A percentile compares a stretch with the other conserved stretches of the same genome.
Evolutionary conservation across 2,888 invertebrate species (phyloP).

Genomic region (Altica lythri): DNA sequence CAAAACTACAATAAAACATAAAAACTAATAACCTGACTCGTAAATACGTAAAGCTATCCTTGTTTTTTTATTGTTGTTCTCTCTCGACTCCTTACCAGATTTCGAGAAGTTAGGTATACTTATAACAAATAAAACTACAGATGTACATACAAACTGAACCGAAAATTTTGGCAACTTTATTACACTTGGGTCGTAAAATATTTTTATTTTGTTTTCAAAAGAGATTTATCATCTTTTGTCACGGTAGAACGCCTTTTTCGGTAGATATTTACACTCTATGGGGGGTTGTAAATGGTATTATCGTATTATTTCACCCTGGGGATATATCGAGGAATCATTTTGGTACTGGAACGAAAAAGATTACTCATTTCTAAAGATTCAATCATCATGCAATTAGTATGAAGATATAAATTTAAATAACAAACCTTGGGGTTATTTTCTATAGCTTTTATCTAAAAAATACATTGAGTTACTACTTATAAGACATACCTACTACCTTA

Average conservation of each 20-base stretch:
- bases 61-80: too few relatives aligned
- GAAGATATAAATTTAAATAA: too few relatives aligned
- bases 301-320: constrained; percentile 6
- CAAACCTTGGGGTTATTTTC: too few relatives aligned
- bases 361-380: neutral
- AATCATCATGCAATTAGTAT: too few relatives aligned
- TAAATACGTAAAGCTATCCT: neutral
- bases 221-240: constrained; percentile 39
- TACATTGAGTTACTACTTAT: too few relatives aligned
- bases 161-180: constrained; percentile 35
- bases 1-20: constrained; percentile 32
- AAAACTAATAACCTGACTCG: constrained; percentile 11
- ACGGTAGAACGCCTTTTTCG: constrained; percentile 35
- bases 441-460: too few relatives aligned
- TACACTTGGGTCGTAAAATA: constrained; percentile 30
- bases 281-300: constrained; percentile 25
- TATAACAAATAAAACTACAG: constrained; percentile 25
- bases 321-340: constrained; percentile 11
- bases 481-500: too few relatives aligned
- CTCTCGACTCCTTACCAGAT: neutral
- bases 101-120: neutral
- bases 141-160: constrained; percentile 28
- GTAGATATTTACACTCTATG: constrained; percentile 21
- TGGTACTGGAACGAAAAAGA: constrained; percentile 13
- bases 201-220: constrained; percentile 34